A percentile compares a stretch with the other conserved stretches of the same genome.
These are phyloP conservation scores for Ameiurus melas DNA, from an alignment of 2,113 vertebrate species.

Conservation along the genomic window DNA sequence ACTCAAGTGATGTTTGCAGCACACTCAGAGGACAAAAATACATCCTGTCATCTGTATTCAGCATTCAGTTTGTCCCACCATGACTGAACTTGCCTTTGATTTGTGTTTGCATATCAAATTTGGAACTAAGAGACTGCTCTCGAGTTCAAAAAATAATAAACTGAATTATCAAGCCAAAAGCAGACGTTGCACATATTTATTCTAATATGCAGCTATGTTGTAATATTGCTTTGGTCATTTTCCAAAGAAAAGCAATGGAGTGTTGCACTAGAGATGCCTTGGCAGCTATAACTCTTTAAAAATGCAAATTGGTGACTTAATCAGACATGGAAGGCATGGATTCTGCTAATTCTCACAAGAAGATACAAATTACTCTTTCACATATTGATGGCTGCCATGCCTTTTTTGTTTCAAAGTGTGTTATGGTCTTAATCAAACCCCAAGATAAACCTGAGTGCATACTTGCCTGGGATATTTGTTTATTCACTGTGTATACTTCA, in stretches of 20 bases:
- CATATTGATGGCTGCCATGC: constrained; percentile 62
- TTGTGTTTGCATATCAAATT: constrained; percentile 36
- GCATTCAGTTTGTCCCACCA: constrained; percentile 10
- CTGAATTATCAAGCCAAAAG: constrained; percentile 62
- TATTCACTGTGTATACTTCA: constrained; percentile 40
- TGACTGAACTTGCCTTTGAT: constrained; percentile 32
- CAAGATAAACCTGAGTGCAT: constrained; percentile 1
- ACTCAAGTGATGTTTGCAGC: constrained; percentile 70
- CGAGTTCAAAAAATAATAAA: constrained; percentile 57
- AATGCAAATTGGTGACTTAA: constrained; percentile 75
- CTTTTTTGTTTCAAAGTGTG: constrained; percentile 54
- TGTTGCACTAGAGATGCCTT: constrained; percentile 64
- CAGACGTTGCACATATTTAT: constrained; percentile 64
- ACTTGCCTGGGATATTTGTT: constrained; percentile 22
- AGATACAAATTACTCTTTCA: constrained; percentile 59
- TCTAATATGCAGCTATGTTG: constrained; percentile 62
- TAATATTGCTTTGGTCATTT: constrained; percentile 73
- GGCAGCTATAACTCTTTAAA: constrained; percentile 68
- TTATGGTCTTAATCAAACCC: constrained; percentile 39
- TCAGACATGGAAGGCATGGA: constrained; percentile 65
- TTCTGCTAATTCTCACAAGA: constrained; percentile 65
- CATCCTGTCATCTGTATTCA: constrained; percentile 58
- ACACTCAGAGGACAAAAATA: constrained; percentile 64
- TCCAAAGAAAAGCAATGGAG: constrained; percentile 71
- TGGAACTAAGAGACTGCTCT: constrained; percentile 52